Evolutionary conservation across 1,140 invertebrate species (phyloP).

Genomic region (Pseudachorutes palmiensis): DNA sequence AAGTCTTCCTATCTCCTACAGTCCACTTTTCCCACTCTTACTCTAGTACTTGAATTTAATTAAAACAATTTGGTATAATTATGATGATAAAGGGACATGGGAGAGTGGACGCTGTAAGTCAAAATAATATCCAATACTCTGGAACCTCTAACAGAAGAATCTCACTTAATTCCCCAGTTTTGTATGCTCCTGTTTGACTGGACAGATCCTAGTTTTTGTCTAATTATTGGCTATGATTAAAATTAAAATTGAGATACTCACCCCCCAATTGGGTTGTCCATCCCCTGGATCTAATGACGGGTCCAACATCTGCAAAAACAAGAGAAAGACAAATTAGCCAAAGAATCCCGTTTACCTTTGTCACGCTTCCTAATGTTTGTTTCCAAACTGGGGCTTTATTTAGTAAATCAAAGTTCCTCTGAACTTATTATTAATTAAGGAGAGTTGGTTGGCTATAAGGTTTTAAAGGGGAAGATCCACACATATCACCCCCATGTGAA

Average conservation of each 20-base stretch:
- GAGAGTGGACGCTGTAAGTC: no score
- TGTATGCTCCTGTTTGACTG: neutral
- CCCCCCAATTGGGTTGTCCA: conserved; percentile 38
- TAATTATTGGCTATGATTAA: conserved; percentile 1
- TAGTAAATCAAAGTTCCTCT: neutral
- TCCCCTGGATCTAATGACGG: conserved; percentile 34
- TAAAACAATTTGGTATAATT: no score
- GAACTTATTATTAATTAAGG: neutral
- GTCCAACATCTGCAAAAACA: conserved; percentile 31
- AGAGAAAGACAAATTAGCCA: neutral
- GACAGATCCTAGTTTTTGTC: neutral
- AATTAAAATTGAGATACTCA: conserved; percentile 25
- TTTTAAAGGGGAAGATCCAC: no score
- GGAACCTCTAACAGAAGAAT: neutral
- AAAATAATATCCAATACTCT: no score
- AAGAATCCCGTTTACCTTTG: no score
- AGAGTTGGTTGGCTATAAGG: neutral
- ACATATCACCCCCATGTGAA: neutral
- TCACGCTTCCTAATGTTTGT: neutral
- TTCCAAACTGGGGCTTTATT: neutral
- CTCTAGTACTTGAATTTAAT: no score
- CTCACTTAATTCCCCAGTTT: neutral
- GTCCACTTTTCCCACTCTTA: no score
- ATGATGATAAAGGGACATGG: no score
- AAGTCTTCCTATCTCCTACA: no score